Percentiles rank a stretch among this genome's conserved stretches.
phyloP scores from a whole-genome alignment of 2,888 invertebrate genomes.

The Dendrolimus pini region DNA sequence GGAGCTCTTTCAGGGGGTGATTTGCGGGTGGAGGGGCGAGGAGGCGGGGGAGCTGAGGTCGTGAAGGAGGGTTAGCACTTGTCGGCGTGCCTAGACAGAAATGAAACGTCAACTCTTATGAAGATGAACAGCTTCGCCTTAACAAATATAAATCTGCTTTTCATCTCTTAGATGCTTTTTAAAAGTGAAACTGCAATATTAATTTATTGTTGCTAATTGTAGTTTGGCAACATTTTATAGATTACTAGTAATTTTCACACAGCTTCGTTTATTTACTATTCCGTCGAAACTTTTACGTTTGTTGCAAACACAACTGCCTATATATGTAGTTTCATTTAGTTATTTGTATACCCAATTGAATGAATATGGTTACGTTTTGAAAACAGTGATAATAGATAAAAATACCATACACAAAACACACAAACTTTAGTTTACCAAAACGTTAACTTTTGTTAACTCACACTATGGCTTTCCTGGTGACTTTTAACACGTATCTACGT shows the following conservation, averaged over 20 bases:
- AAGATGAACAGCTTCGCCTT: conserved; percentile 71
- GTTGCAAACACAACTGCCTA: neutral
- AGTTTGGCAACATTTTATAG: conserved; percentile 9
- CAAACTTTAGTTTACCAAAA: too few species aligned
- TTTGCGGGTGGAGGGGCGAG: conserved; percentile 32
- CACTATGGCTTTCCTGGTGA: too few species aligned
- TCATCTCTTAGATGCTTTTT: conserved; percentile 54
- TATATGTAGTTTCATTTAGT: neutral
- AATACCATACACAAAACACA: too few species aligned
- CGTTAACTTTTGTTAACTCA: too few species aligned
- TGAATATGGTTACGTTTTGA: too few species aligned
- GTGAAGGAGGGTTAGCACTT: conserved; percentile 55
- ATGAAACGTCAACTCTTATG: conserved; percentile 71
- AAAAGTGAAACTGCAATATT: conserved; percentile 46
- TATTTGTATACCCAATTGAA: conserved; percentile 6
- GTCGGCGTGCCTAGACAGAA: conserved; percentile 70
- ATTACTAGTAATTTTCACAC: neutral
- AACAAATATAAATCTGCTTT: conserved; percentile 71
- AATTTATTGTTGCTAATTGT: conserved; percentile 50
- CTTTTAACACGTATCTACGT: too few species aligned
- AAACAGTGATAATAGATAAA: too few species aligned
- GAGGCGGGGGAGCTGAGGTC: conserved; percentile 22
- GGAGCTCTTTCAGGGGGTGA: conserved; percentile 62
- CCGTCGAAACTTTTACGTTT: neutral
- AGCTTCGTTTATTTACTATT: neutral